These are phyloP conservation scores for Cheumatopsyche charites DNA, from an alignment of 1,140 invertebrate genomes.

Conservation along the genomic window DNA sequence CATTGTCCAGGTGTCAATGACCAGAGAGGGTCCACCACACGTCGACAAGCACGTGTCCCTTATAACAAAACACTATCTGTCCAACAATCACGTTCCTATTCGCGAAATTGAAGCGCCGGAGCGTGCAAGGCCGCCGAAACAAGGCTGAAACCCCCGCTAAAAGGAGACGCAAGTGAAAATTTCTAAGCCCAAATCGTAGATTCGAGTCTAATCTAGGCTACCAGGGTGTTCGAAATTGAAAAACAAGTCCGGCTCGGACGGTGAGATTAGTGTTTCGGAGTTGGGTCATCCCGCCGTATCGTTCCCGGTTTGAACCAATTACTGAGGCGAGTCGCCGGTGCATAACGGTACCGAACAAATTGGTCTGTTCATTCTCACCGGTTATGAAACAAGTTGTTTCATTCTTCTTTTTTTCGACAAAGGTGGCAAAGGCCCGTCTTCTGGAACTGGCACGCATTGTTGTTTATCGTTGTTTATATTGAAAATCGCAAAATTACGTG, in stretches of 20 bases:
- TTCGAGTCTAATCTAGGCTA: no score
- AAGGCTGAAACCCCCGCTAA: not conserved
- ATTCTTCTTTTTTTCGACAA: no score
- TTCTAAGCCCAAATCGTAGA: not conserved
- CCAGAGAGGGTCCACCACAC: slow-evolving; percentile 19
- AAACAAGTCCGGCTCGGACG: no score
- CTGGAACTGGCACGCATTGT: no score
- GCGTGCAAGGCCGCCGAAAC: slow-evolving; percentile 5
- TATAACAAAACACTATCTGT: not conserved
- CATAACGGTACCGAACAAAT: slow-evolving; percentile 31
- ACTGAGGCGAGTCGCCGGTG: slow-evolving; percentile 13
- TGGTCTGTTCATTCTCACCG: slow-evolving; percentile 35
- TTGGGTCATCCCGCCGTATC: slow-evolving; percentile 5
- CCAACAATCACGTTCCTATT: not conserved
- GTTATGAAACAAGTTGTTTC: slow-evolving; percentile 27
- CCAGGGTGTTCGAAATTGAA: no score
- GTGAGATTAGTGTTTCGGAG: not conserved
- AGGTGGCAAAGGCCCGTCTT: no score
- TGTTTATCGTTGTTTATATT: no score
- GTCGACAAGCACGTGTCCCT: slow-evolving; percentile 4
- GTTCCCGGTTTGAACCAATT: slow-evolving; percentile 33
- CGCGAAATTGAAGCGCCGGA: not conserved
- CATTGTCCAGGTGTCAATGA: slow-evolving; percentile 24
- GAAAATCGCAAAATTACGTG: no score
- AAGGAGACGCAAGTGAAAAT: not conserved